These are phyloP conservation scores for Podarcis siculus DNA, from an alignment of 2,797 vertebrate genomes.

Conservation along the genomic window DNA sequence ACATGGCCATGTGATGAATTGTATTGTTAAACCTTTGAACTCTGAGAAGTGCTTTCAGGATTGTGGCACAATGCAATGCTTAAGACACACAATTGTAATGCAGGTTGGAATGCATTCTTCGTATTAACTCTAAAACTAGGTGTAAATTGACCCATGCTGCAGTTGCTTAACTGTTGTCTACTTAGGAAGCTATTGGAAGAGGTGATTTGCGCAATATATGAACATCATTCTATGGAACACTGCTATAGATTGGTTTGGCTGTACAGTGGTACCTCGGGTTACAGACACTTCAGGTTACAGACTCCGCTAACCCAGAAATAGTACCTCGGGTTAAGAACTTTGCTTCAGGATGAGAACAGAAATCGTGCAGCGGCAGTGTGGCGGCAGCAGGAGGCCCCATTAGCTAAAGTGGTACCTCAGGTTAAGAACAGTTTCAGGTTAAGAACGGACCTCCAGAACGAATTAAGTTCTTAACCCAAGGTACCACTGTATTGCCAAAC, in stretches of 20 bases:
- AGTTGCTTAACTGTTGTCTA: not conserved
- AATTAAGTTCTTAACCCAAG: too few species aligned
- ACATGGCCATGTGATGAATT: not conserved
- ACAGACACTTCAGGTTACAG: too few species aligned
- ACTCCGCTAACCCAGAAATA: too few species aligned
- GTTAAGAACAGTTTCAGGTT: too few species aligned
- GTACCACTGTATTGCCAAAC: not conserved
- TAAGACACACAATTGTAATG: not conserved
- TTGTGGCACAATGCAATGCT: not conserved
- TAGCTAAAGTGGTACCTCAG: too few species aligned
- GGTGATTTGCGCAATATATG: not conserved
- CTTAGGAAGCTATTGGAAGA: not conserved
- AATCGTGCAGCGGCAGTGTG: too few species aligned
- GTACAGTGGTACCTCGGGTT: too few species aligned
- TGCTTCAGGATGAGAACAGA: too few species aligned
- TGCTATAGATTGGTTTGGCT: not conserved
- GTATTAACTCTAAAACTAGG: not conserved
- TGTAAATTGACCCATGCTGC: not conserved
- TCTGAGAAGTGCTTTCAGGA: not conserved
- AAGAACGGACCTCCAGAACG: too few species aligned
- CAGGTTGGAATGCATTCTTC: not conserved
- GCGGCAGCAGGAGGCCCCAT: too few species aligned
- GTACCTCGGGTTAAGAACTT: too few species aligned
- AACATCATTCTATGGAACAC: not conserved
- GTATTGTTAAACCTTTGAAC: not conserved